A percentile compares a stretch with the other conserved stretches of the same genome.
These are phyloP conservation scores for Pardalotus punctatus DNA, from an alignment of 2,113 vertebrate species.

Conservation along the genomic window DNA sequence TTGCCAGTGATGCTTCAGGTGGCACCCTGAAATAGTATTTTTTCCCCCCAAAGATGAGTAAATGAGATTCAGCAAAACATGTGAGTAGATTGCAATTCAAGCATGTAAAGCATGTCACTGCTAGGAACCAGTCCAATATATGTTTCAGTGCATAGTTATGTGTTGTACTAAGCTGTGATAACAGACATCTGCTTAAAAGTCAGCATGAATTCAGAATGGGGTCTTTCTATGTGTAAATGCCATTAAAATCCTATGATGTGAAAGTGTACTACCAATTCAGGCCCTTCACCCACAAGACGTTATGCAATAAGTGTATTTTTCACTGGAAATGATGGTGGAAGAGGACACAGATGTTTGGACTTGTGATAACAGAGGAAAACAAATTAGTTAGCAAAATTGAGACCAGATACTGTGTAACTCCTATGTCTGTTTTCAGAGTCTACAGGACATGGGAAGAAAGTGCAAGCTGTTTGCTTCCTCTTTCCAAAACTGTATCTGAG, in stretches of 20 bases:
- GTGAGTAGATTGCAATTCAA: neutral
- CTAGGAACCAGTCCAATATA: neutral
- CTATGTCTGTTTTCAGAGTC: neutral
- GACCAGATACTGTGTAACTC: neutral
- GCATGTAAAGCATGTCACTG: neutral
- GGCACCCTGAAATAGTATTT: neutral
- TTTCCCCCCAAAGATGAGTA: neutral
- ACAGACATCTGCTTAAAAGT: neutral
- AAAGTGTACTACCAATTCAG: neutral
- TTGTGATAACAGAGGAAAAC: neutral
- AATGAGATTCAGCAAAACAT: neutral
- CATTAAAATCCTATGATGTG: neutral
- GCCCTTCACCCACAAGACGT: neutral
- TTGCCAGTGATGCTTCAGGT: neutral
- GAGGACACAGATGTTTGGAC: neutral
- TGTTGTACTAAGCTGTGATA: neutral
- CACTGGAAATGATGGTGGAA: neutral
- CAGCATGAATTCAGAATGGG: neutral
- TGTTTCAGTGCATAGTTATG: slow-evolving; percentile 5
- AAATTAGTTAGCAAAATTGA: neutral
- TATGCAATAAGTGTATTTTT: neutral
- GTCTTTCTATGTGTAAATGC: neutral
- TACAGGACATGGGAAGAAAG: neutral
- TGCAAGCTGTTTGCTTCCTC: neutral
- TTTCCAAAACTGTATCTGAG: neutral